Conservation (phyloP, 2,888 invertebrate genomes). For the Protula sp. region DNA sequence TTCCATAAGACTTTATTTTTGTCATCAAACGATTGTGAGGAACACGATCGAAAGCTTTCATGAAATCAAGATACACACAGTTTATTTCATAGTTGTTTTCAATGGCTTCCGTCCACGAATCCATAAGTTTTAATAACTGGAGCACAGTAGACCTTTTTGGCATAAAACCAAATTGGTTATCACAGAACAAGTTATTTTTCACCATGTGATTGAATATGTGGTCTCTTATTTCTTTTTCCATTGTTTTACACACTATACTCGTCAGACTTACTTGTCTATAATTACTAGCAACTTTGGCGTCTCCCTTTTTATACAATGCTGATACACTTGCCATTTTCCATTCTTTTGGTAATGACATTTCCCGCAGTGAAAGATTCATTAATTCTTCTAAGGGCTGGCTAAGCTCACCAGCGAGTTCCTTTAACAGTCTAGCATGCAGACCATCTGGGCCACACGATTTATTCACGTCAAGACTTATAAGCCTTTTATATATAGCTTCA, state of each 20-base stretch:
- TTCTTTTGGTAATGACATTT: background rate
- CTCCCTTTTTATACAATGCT: background rate
- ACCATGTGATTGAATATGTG: background rate
- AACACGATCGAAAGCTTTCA: background rate
- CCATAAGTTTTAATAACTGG: background rate
- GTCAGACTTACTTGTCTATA: background rate
- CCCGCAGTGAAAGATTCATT: background rate
- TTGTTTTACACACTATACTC: background rate
- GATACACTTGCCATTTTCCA: background rate
- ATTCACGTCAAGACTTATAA: background rate
- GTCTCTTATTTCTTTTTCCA: background rate
- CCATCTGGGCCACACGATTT: background rate
- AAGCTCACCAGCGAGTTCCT: background rate
- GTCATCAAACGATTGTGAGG: background rate
- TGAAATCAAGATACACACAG: background rate
- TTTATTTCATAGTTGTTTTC: background rate
- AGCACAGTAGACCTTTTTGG: background rate
- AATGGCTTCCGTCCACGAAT: background rate
- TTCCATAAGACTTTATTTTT: background rate
- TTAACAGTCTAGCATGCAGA: background rate
- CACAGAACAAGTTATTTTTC: background rate
- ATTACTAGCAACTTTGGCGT: background rate
- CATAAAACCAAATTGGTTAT: background rate
- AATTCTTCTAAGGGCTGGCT: background rate
- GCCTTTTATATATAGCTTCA: background rate